Evolutionary conservation across 23 tunicate species (phyloP).

Genomic region (Trididemnum miniatum): DNA sequence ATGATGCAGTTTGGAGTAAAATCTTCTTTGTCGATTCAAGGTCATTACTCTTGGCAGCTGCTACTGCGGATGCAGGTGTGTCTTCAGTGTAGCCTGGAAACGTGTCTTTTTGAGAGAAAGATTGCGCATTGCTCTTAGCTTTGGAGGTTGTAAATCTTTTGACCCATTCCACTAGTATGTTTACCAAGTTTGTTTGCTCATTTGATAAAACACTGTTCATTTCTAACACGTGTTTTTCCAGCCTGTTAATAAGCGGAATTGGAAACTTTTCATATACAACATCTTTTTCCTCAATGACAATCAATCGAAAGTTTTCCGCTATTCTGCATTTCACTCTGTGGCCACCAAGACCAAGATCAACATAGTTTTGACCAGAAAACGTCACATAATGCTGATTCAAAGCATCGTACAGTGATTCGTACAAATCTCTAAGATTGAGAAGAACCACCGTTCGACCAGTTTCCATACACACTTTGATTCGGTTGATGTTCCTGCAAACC

Average conservation of each 20-base stretch:
- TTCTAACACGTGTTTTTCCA: conserved; percentile 52
- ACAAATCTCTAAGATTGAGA: conserved; percentile 46
- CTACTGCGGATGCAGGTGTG: conserved; percentile 51
- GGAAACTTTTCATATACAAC: conserved; percentile 54
- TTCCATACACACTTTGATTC: conserved; percentile 67
- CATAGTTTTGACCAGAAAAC: conserved; percentile 56
- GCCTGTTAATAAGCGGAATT: conserved; percentile 57
- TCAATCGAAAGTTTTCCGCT: conserved; percentile 40
- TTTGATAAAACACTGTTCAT: conserved; percentile 21
- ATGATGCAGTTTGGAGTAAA: conserved; percentile 58
- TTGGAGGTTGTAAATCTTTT: conserved; percentile 9
- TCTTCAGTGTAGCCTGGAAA: conserved; percentile 60
- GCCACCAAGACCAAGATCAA: conserved; percentile 69
- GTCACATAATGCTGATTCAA: conserved; percentile 70
- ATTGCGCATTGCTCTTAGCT: neutral
- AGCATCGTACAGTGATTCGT: conserved; percentile 70
- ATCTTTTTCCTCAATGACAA: conserved; percentile 58
- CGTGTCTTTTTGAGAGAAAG: conserved; percentile 17
- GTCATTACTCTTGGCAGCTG: neutral
- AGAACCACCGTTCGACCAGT: conserved; percentile 51
- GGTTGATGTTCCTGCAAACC: conserved; percentile 53
- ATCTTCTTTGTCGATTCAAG: neutral
- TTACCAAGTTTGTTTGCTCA: neutral
- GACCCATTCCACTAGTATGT: conserved; percentile 24
- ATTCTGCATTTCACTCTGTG: conserved; percentile 70